Percentiles rank a stretch among this genome's conserved stretches.
phyloP scores from a whole-genome alignment of 2,797 vertebrate species.

The Lepilemur ruficaudatus region DNA sequence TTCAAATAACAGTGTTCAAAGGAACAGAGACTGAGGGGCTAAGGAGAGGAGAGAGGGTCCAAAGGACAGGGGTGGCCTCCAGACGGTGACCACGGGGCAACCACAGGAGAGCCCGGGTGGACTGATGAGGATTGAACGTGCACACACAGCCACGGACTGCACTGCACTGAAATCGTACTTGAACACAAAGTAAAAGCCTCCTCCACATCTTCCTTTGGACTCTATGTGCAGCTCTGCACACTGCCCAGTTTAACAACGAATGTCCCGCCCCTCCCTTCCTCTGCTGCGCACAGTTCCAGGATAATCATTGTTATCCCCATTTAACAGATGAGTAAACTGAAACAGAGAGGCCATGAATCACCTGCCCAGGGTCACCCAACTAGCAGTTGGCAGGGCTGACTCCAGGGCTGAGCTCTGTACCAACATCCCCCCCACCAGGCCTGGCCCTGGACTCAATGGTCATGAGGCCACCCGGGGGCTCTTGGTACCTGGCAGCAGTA shows the following conservation, averaged over 20 bases:
- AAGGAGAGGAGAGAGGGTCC: background rate
- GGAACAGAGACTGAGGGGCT: background rate
- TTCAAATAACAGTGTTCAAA: background rate
- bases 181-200: background rate
- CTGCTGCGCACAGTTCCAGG: background rate
- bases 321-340: constrained; percentile 23
- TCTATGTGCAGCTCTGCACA: background rate
- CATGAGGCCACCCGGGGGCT: background rate
- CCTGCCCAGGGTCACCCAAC: background rate
- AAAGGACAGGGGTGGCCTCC: no score
- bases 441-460: background rate
- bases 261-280: background rate
- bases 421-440: background rate
- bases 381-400: background rate
- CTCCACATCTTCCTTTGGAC: background rate
- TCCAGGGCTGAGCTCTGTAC: background rate
- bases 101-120: background rate
- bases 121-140: background rate
- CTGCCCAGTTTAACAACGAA: background rate
- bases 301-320: background rate
- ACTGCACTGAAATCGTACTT: background rate
- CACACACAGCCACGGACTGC: background rate
- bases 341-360: background rate
- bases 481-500: background rate
- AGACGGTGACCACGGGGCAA: background rate